A percentile compares a stretch with the other conserved stretches of the same genome.
These are phyloP conservation scores for Chaenocephalus aceratus DNA, from an alignment of 2,113 vertebrate species.

Conservation along the genomic window DNA sequence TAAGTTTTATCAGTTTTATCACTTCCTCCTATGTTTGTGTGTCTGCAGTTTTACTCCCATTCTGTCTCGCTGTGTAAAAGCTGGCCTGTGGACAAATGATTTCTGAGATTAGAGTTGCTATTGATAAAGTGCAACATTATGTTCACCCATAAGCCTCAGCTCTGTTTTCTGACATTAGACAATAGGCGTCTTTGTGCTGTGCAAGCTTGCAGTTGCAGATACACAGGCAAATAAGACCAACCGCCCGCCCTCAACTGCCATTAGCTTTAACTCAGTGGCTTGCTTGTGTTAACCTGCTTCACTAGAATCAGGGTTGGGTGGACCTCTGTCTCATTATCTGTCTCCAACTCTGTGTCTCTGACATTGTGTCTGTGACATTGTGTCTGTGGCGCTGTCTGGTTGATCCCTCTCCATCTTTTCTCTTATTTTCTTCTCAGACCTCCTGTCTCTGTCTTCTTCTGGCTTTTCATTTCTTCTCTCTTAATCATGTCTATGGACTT, in stretches of 20 bases:
- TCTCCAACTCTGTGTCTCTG: slow-evolving; percentile 3
- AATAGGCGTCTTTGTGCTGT: slow-evolving; percentile 67
- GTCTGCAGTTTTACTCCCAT: neutral
- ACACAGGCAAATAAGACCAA: slow-evolving; percentile 72
- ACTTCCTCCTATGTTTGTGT: slow-evolving; percentile 8
- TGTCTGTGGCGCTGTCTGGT: neutral
- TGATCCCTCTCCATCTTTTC: slow-evolving; percentile 12
- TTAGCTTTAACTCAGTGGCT: slow-evolving; percentile 32
- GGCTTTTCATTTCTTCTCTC: slow-evolving; percentile 17
- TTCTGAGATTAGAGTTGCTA: slow-evolving; percentile 32
- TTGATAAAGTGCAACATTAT: slow-evolving; percentile 44
- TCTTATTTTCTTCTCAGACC: slow-evolving; percentile 4
- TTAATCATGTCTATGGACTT: slow-evolving; percentile 37
- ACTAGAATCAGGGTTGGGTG: slow-evolving; percentile 36
- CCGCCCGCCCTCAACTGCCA: slow-evolving; percentile 64
- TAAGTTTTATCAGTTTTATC: slow-evolving; percentile 81
- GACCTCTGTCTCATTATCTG: slow-evolving; percentile 8
- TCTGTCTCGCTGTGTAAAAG: slow-evolving; percentile 4
- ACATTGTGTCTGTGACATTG: neutral
- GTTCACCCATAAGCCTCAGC: slow-evolving; percentile 16
- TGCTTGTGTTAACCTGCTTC: slow-evolving; percentile 59
- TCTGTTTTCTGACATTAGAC: slow-evolving; percentile 46
- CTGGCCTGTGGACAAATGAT: slow-evolving; percentile 15
- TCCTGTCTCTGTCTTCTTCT: slow-evolving; percentile 9
- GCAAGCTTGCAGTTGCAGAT: slow-evolving; percentile 40